Conservation (phyloP, 2,113 vertebrate species). For the Dasyornis broadbenti region DNA sequence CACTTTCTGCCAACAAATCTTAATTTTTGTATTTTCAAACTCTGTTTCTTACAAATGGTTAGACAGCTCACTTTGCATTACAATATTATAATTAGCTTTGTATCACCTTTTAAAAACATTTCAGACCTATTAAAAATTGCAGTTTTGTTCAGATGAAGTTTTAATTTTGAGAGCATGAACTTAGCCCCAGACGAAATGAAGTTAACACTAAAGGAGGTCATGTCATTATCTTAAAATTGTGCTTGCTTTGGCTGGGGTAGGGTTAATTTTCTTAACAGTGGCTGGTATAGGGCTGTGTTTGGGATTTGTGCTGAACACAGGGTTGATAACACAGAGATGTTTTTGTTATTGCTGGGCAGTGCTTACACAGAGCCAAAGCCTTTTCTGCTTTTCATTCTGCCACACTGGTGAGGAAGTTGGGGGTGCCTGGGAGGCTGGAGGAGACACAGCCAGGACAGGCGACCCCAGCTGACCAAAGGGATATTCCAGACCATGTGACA, state of each 20-base stretch:
- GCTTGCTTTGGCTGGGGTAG: not conserved
- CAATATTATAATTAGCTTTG: not conserved
- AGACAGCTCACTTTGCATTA: not conserved
- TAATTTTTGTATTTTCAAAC: not conserved
- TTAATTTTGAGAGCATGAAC: not conserved
- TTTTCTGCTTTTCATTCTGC: not conserved
- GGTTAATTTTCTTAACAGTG: not conserved
- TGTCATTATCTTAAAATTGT: not conserved
- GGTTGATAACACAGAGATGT: fast-evolving
- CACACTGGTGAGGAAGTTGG: not conserved
- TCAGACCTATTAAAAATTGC: not conserved
- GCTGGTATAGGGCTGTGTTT: not conserved
- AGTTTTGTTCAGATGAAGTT: not conserved
- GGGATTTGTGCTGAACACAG: not conserved
- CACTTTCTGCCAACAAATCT: not conserved
- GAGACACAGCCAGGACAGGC: not conserved
- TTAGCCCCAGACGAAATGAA: not conserved
- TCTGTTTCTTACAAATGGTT: not conserved
- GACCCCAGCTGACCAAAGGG: not conserved
- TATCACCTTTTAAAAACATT: not conserved
- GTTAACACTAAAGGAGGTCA: not conserved
- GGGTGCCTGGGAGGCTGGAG: not conserved
- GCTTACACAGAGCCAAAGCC: not conserved
- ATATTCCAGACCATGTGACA: not conserved
- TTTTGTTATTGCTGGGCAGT: not conserved